A percentile compares a stretch with the other conserved stretches of the same genome.
Conservation (phyloP, 2,113 vertebrate species). For the Callipepla squamata region DNA sequence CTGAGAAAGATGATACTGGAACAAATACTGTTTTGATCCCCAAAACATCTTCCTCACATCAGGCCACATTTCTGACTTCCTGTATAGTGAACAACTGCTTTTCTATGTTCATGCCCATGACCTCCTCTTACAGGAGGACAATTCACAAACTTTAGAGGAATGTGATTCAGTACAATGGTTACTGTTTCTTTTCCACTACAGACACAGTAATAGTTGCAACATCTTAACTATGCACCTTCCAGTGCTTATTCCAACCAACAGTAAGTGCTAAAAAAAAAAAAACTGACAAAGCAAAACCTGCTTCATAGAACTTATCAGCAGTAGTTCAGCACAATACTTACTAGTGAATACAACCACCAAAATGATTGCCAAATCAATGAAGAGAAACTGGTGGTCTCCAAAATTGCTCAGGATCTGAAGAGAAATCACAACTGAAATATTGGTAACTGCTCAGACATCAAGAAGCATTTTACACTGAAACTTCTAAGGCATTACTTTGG, state of each 20-base stretch:
- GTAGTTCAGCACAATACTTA: slow-evolving; percentile 78
- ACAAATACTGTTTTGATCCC: background rate
- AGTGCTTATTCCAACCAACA: background rate
- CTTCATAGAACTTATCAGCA: background rate
- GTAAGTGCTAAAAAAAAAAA: background rate
- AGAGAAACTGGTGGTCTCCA: slow-evolving; percentile 98
- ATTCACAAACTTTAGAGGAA: background rate
- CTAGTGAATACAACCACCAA: slow-evolving; percentile 96
- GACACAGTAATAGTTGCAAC: background rate
- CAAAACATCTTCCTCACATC: background rate
- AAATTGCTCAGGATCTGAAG: slow-evolving; percentile 93
- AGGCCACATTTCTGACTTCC: background rate
- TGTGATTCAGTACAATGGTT: background rate
- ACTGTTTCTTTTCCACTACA: background rate
- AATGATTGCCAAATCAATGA: slow-evolving; percentile 97
- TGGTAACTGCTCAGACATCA: background rate
- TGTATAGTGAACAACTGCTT: background rate
- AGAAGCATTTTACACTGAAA: background rate
- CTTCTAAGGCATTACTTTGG: background rate
- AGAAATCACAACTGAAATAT: background rate
- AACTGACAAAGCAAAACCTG: background rate
- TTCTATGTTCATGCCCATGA: background rate
- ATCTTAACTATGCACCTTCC: background rate
- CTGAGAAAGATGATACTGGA: background rate
- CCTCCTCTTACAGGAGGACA: background rate